Percentiles rank a stretch among this genome's conserved stretches.
Evolutionary conservation across 2,888 invertebrate species (phyloP).

Genomic region (Rhagium mordax): DNA sequence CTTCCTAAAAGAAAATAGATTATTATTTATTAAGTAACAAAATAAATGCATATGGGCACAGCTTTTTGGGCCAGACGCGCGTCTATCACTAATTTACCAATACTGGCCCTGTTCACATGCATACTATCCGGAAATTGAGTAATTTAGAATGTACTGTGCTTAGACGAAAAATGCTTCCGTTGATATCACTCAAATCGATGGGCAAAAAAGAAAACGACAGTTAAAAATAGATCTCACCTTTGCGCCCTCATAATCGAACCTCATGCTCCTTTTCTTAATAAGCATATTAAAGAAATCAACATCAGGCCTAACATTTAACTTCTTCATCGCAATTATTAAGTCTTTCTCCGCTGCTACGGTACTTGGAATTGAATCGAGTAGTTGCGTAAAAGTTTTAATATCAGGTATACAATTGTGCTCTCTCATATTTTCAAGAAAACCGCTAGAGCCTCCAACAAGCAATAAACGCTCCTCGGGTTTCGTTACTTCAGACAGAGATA

Average conservation of each 20-base stretch:
- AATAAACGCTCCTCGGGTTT: slow-evolving; percentile 79
- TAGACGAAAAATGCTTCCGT: no score
- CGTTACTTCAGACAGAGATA: slow-evolving; percentile 74
- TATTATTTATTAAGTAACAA: no score
- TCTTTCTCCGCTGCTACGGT: slow-evolving; percentile 79
- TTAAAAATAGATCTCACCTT: slow-evolving; percentile 61
- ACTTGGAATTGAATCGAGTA: slow-evolving; percentile 82
- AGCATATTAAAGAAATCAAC: slow-evolving; percentile 89
- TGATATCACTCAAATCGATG: no score
- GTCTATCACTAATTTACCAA: no score
- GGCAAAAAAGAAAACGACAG: no score
- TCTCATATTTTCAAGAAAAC: slow-evolving; percentile 85
- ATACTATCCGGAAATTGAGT: no score
- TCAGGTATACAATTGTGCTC: slow-evolving; percentile 79
- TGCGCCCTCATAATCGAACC: slow-evolving; percentile 80
- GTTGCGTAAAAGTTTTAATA: slow-evolving; percentile 84
- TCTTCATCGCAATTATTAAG: slow-evolving; percentile 77
- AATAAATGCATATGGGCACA: no score
- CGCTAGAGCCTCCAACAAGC: slow-evolving; percentile 84
- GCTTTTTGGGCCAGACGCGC: no score
- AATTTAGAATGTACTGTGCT: no score
- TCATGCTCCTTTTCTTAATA: slow-evolving; percentile 84
- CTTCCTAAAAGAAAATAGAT: slow-evolving; percentile 69
- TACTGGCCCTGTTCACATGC: no score
- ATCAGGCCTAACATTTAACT: slow-evolving; percentile 77